Evolutionary conservation across 2,113 vertebrate species (phyloP), one percentile per base, ranked within the genome.

Genomic region (Peromyscus californicus): DNA sequence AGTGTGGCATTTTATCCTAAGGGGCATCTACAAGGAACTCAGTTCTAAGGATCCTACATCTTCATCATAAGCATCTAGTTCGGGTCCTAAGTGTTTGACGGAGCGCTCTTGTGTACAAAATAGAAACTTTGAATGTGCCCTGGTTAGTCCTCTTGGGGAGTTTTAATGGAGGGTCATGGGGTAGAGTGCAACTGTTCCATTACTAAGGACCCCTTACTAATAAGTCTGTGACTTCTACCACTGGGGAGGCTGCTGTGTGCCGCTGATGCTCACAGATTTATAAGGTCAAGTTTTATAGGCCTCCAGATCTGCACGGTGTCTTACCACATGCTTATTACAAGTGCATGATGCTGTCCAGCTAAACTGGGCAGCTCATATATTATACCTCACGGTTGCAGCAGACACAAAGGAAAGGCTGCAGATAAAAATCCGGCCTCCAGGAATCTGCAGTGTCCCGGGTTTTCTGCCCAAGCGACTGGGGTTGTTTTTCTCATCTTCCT

Each of bases 201-300:
- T 99, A 99, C 99, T 99, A 98, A 97, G 98, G 98, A 98, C 98
- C 98, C 97, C 98, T 98, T 98, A 98, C 97, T 98, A 98, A 97
- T 98, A 98, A 97, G 98, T 97, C 98, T 97, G 98, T 96, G 97
- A 96, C 98, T 97, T 98, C 98, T 98, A 97, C 98, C 87, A 90
- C 95, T 99, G 99, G 98, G 98, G 99, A 98, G 98, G 98, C 98
- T 98, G 98, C 99, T 99, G 98, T 96, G 97, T 98, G 99, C 99
- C 98, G 99, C 95, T 99, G 99, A 99, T 99, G 99, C 97, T 22
- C 54, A 84, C 98, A 99, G 98, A 99, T 99, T 99, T 99, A 99
- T 99, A 99, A 98, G 98, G 99, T 98, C 98, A 99, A 93, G 98
- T 98, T 99, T 99, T 99, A 99, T 94, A 98, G 98, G 99, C 98